Evolutionary conservation across 2,888 invertebrate species (phyloP), one percentile per base, ranked within the genome.

Genomic region (Scelioninae gen. 1): DNA sequence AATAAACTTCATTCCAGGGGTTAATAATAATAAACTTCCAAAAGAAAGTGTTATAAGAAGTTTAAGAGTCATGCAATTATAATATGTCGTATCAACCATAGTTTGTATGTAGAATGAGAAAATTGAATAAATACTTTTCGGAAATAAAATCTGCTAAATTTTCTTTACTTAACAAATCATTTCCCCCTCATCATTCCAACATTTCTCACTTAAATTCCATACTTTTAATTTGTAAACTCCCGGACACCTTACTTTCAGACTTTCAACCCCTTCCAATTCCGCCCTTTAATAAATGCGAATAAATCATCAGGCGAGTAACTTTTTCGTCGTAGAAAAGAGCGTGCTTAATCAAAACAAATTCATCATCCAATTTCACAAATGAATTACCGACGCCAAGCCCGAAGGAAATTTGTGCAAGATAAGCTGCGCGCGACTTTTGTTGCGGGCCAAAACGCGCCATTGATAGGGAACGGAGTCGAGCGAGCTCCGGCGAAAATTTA

Each of bases 341-440:
- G 34, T 8, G 53, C 58, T 79, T 60, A 74, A 79, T 60, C 66
- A 80, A 69, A 80, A 80, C 63, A 69, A 75, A 75, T 69, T 75
- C 69, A 69, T 63, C 69, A 51, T 68, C 38, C 49, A 68, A 74
- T 69, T 68, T 53, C 34, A 16, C 47, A 47, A 74, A 68, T 79
- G 72, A 79, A 66, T 66, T 56, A 62, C 43, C 40, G 58, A 11
- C 65, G 16, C 23, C 15, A 29, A 49, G 10, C 58, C 32, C 40
- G 56, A 71, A 69, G 69, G 45, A 82, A 76, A 71, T 82, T 82
- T 62, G 51, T 60, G 62, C 65, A 62, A 51, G 71, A 62, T 77
- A 76, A 82, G 76, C 76, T 29, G 60, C 75, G 65, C 66, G 74
- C 68, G 71, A 76, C 56, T 82, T 76, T 82, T 60, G 81, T 77